Base-by-base conservation (phyloP, 2,888 invertebrate genomes). In the Calameuta pallipes region DNA sequence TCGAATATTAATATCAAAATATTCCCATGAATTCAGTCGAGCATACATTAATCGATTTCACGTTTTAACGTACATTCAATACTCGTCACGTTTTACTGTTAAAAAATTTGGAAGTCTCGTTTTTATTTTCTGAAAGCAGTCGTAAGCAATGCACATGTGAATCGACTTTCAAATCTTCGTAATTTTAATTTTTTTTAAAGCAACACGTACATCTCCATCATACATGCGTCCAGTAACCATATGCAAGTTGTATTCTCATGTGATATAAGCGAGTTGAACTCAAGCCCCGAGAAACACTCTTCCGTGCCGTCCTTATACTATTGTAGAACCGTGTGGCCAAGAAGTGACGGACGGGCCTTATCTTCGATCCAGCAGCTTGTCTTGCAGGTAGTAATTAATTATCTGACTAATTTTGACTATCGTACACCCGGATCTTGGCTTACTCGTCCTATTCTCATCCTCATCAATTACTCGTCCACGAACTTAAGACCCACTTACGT, bases 331-430 rank as follows among this genome's bases (percentile, higher is more conserved):
- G 71, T 71, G 71, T 34, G 71, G 71, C 71, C 31, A 34, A 31
- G 71, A 71, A 71, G 30, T 71, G 71, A 71, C 71, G 71, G 71
- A 71, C 71, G 71, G 71, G 71, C 71, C 71, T 71, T 71, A 71
- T 71, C 71, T 71, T 34, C 71, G 31, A 71, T 71, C 71, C 71
- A 34, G 71, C 31, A 71, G 71, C 71, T 71, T 71, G 71, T 71
- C 71, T 71, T 71, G 71, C 71, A 71, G 31, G 71, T 34, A 34
- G 71, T 71, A 71, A 71, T 71, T 71, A 71, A 71, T 71, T 71
- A 71, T 71, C 71, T 34, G 71, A 71, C 71, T 71, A 71, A 71
- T 71, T 71, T 71, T 71, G 71, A 71, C 71, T 71, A 71, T 71
- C 71, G 31, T 34, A 71, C 71, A 34, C 71, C 71, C 71, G 71